phyloP scores from a whole-genome alignment of 1,140 invertebrate species.

The Atta texana region DNA sequence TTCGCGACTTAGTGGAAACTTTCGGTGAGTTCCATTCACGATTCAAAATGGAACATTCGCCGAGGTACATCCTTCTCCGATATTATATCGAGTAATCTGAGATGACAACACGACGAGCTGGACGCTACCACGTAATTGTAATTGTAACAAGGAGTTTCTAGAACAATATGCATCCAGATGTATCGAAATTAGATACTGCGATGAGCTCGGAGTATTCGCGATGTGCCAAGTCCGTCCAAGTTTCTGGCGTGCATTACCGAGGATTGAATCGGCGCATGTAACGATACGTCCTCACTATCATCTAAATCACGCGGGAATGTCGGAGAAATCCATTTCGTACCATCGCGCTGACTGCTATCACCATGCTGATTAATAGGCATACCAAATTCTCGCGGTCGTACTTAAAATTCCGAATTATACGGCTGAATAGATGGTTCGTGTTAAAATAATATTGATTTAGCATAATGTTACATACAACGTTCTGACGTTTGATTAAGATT shows the following conservation, averaged over 20 bases:
- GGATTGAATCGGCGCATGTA: slow-evolving; percentile 41
- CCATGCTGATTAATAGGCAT: slow-evolving; percentile 14
- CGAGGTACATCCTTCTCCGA: background rate
- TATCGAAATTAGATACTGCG: slow-evolving; percentile 61
- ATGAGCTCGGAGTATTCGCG: slow-evolving; percentile 50
- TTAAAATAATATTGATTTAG: slow-evolving; percentile 11
- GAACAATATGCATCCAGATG: slow-evolving; percentile 47
- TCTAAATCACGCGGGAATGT: slow-evolving; percentile 59
- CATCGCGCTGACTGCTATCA: slow-evolving; percentile 36
- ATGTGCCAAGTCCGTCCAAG: slow-evolving; percentile 49
- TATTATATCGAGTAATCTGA: slow-evolving; percentile 46
- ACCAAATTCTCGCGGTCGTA: slow-evolving; percentile 46
- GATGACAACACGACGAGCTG: slow-evolving; percentile 33
- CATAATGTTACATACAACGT: background rate
- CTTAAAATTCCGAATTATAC: slow-evolving; percentile 38
- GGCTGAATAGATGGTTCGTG: background rate
- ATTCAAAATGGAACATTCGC: slow-evolving; percentile 44
- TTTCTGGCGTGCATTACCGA: slow-evolving; percentile 51
- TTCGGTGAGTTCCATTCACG: slow-evolving; percentile 15
- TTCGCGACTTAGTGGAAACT: slow-evolving; percentile 69
- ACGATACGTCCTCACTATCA: slow-evolving; percentile 35
- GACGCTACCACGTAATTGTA: slow-evolving; percentile 42
- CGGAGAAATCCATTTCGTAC: slow-evolving; percentile 42
- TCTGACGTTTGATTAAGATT: background rate
- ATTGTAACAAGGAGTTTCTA: slow-evolving; percentile 52